These are phyloP conservation scores for Leptinotarsa juncta DNA, from an alignment of 2,888 invertebrate genomes.

Conservation along the genomic window DNA sequence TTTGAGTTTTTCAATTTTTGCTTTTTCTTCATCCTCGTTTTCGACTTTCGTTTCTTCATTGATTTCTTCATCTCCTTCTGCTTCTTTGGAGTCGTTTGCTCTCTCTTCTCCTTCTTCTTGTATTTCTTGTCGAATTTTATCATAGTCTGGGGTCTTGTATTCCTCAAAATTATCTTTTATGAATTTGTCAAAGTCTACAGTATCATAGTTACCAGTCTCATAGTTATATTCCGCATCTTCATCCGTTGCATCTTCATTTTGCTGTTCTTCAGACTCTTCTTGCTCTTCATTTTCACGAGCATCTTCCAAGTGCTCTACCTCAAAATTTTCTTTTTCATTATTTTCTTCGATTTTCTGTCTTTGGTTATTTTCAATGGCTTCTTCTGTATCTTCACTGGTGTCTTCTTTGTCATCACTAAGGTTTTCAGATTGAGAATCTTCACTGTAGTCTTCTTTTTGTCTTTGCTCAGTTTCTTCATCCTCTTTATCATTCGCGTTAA, in stretches of 20 bases:
- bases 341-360: conserved; percentile 30
- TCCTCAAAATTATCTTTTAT: conserved; percentile 42
- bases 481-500: conserved; percentile 14
- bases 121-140: conserved; percentile 40
- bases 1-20: conserved; percentile 34
- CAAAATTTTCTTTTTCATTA: conserved; percentile 41
- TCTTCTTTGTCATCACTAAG: conserved; percentile 29
- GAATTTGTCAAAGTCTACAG: conserved; percentile 42
- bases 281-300: conserved; percentile 21
- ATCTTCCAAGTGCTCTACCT: conserved; percentile 37
- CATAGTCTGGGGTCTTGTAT: conserved; percentile 32
- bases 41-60: conserved; percentile 28
- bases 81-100: conserved; percentile 16
- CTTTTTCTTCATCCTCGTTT: conserved; percentile 24
- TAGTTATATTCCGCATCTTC: conserved; percentile 19
- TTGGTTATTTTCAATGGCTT: conserved; percentile 31
- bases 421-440: conserved; percentile 34
- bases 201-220: conserved; percentile 38
- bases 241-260: conserved; percentile 34
- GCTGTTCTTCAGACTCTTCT: conserved; percentile 18
- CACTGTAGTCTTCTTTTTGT: conserved; percentile 32
- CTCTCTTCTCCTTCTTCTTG: conserved; percentile 34
- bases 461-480: conserved; percentile 29
- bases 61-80: conserved; percentile 28
- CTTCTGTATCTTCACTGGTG: conserved; percentile 25